phyloP scores from a whole-genome alignment of 2,797 vertebrate genomes.

The Ctenopoma multispine region DNA sequence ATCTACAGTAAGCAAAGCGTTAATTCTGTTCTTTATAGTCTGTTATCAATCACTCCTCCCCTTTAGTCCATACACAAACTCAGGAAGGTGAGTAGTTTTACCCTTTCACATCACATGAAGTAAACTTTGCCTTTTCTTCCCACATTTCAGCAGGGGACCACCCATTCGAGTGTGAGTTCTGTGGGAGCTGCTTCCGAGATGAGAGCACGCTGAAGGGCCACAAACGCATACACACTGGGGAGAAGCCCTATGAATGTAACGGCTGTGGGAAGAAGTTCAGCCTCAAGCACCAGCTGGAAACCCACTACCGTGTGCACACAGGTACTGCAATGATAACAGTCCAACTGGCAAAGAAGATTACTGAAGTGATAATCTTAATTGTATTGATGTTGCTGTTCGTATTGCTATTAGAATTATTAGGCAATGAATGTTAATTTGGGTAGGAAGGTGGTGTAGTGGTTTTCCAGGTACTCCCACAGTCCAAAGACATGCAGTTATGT shows the following conservation, averaged over 20 bases:
- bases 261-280: slow-evolving; percentile 99
- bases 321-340: slow-evolving; percentile 75
- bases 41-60: neutral
- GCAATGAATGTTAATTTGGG: no score
- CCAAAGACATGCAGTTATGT: no score
- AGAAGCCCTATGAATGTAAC: slow-evolving; percentile 98
- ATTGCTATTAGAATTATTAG: no score
- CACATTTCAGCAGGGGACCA: slow-evolving; percentile 88
- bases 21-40: neutral
- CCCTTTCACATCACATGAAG: neutral
- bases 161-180: slow-evolving; percentile 97
- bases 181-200: slow-evolving; percentile 97
- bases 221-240: slow-evolving; percentile 98
- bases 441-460: no score
- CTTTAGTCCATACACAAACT: neutral
- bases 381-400: neutral
- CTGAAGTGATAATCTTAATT: neutral
- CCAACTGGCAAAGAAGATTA: no score
- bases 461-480: no score
- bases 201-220: slow-evolving; percentile 98
- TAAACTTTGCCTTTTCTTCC: slow-evolving; percentile 8
- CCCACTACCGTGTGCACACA: slow-evolving; percentile 98
- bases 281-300: slow-evolving; percentile 99
- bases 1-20: neutral
- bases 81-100: neutral